Evolutionary conservation across 2,888 invertebrate species (phyloP), one percentile per base, ranked within the genome.

Genomic region (Amaurobius ferox): DNA sequence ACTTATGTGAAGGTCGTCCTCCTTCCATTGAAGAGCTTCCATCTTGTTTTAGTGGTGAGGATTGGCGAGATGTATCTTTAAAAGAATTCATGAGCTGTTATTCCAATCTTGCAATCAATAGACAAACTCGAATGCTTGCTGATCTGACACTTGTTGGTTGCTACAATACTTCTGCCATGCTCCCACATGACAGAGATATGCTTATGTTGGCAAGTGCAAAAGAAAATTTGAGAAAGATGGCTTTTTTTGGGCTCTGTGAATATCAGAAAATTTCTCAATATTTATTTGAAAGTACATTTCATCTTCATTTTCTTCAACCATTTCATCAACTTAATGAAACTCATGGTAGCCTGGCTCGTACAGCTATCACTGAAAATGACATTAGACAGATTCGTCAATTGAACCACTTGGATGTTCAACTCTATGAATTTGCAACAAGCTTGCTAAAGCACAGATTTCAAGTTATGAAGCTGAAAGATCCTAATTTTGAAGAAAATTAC

Each of bases 111-210:
- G 99, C 98, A 26, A 95, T 95, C 90, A 99, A 99, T 92, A 90
- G 99, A 87, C 99, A 99, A 93, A 98, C 99, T 1, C 94, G 99
- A 89, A 99, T 99, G 99, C 92, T 99, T 90, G 97, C 99, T 19
- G 98, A 99, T 93, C 93, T 99, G 89, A 96, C 96, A 81, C 93
- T 98, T 71, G 95, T 99, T 44, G 97, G 97, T 80, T 99, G 99
- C 92, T 99, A 99, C 92, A 97, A 98, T 89, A 73, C 87, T 6
- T 87, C 88, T 5, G 70, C 86, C 11, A 89, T 96, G 93, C 94
- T 95, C 71, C 62, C 87, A 29, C 92, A 93, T 13, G 96, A 96
- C 90, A 93, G 96, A 44, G 96, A 97, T 90, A 93, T 95, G 76
- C 95, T 98, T 68, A 95, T 99, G 94, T 93, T 99, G 88, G 96